Evolutionary conservation across 2,888 invertebrate genomes (phyloP).

Genomic region (Sarcophaga subvicina): DNA sequence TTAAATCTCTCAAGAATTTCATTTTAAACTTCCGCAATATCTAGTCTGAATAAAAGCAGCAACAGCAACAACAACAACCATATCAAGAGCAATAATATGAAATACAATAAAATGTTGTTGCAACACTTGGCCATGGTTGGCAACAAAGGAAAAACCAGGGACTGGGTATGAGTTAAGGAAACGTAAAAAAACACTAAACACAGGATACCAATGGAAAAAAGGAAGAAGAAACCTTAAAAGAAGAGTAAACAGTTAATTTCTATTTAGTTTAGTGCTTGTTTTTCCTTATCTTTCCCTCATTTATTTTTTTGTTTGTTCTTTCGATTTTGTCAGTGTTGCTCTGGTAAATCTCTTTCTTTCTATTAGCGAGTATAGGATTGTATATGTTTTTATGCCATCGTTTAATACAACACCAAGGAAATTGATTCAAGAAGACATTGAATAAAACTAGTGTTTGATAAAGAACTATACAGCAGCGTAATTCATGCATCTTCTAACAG

Average conservation of each 20-base stretch:
- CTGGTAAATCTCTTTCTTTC: neutral
- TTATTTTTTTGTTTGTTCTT: neutral
- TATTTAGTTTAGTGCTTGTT: conserved; percentile 68
- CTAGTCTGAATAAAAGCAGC: conserved; percentile 46
- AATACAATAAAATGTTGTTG: conserved; percentile 7
- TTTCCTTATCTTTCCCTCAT: conserved; percentile 45
- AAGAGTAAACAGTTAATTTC: conserved; percentile 69
- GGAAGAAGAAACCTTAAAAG: neutral
- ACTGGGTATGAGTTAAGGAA: neutral
- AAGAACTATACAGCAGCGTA: conserved; percentile 45
- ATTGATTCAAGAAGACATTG: conserved; percentile 68
- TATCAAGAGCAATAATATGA: neutral
- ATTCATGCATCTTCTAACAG: conserved; percentile 52
- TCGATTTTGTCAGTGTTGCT: neutral
- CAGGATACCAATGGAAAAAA: conserved; percentile 38
- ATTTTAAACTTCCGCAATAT: conserved; percentile 67
- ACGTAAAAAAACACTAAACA: conserved; percentile 2
- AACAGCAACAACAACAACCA: conserved; percentile 30
- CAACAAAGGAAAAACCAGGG: too few relatives aligned
- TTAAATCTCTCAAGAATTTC: conserved; percentile 69
- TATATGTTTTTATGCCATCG: neutral
- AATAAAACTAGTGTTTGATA: conserved; percentile 58
- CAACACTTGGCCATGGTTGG: conserved; percentile 23
- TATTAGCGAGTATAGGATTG: too few relatives aligned
- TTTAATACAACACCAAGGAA: conserved; percentile 57